A percentile compares a stretch with the other conserved stretches of the same genome.
Conservation (phyloP, 2,888 invertebrate genomes). For the Uloborus plumipes region DNA sequence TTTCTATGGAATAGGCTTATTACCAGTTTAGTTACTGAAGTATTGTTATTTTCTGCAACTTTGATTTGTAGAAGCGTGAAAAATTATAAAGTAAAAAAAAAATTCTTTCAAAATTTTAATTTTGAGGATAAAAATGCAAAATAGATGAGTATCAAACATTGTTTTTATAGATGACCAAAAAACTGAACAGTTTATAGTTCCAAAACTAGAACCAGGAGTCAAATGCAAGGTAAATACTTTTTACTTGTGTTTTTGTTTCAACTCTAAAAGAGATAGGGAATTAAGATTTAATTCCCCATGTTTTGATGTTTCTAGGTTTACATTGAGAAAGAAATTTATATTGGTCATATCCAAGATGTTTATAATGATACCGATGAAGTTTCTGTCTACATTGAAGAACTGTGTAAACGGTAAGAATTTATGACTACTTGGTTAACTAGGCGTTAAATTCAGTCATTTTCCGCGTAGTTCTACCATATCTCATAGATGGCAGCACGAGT, state of each 20-base stretch:
- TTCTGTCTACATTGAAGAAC: conserved; percentile 49
- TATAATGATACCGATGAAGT: conserved; percentile 40
- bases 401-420: conserved; percentile 48
- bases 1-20: no score
- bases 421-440: no score
- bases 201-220: conserved; percentile 58
- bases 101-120: neutral
- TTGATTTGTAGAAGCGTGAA: no score
- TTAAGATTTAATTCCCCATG: neutral
- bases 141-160: neutral
- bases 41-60: no score
- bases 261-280: neutral
- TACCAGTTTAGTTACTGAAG: no score
- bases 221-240: conserved; percentile 52
- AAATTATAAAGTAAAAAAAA: no score
- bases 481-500: no score
- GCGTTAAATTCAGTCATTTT: no score
- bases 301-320: conserved; percentile 36
- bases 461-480: no score
- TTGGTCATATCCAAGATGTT: conserved; percentile 53
- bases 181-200: conserved; percentile 57
- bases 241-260: neutral
- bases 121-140: neutral
- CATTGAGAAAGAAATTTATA: conserved; percentile 41
- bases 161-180: conserved; percentile 52